Conservation (phyloP, 2,888 invertebrate species). For the Arctia plantaginis region DNA sequence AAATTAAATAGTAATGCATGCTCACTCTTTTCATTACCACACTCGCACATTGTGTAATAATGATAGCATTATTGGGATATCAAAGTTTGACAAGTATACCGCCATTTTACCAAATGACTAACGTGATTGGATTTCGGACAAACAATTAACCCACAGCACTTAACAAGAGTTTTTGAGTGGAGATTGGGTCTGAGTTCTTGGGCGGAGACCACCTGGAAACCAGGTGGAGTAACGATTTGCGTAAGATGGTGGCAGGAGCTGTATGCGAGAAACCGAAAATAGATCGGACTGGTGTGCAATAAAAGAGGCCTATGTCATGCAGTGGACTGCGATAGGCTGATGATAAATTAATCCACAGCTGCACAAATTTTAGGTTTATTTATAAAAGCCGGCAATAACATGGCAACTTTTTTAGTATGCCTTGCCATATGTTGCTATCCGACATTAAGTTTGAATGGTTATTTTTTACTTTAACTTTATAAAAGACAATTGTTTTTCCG, state of each 20-base stretch:
- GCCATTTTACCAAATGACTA: neutral
- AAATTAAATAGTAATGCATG: too few relatives aligned
- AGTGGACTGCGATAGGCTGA: too few relatives aligned
- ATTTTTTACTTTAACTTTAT: constrained; percentile 12
- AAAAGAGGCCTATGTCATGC: too few relatives aligned
- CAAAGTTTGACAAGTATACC: neutral
- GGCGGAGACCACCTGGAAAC: too few relatives aligned
- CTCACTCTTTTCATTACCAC: neutral
- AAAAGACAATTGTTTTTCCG: constrained; percentile 2
- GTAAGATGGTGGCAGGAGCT: too few relatives aligned
- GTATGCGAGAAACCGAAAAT: too few relatives aligned
- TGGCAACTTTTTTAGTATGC: neutral
- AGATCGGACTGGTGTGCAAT: too few relatives aligned
- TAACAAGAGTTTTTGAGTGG: too few relatives aligned
- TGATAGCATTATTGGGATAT: neutral
- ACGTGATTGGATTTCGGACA: neutral
- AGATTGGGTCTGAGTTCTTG: too few relatives aligned
- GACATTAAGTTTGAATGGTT: neutral
- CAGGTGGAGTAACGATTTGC: too few relatives aligned
- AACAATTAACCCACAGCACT: neutral
- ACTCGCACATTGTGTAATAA: neutral
- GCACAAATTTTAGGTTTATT: neutral
- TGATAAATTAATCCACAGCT: too few relatives aligned
- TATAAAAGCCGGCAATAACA: neutral
- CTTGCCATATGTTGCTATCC: neutral